phyloP scores from a whole-genome alignment of 1,140 invertebrate genomes.

The Drosophila prosaltans region DNA sequence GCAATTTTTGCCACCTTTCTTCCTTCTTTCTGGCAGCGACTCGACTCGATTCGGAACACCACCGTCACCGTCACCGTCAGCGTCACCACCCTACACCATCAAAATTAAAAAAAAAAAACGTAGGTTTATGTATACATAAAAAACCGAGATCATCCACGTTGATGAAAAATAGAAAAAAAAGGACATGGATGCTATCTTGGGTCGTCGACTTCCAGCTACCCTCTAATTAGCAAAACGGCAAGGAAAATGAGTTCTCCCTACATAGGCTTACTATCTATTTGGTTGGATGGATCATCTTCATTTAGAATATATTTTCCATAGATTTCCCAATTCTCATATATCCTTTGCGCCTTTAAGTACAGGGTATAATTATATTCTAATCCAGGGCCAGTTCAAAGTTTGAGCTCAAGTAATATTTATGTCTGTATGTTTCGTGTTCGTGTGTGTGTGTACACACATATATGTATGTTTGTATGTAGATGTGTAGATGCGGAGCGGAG shows the following conservation, averaged over 20 bases:
- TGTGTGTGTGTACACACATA: constrained; percentile 11
- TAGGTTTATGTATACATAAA: constrained; percentile 49
- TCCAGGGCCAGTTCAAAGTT: constrained; percentile 1
- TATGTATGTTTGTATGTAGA: constrained; percentile 11
- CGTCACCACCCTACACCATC: constrained; percentile 46
- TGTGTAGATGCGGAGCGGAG: constrained; percentile 21
- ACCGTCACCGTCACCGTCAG: constrained; percentile 30
- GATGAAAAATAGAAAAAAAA: constrained; percentile 44
- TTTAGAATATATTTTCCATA: not conserved
- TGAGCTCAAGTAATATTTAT: constrained; percentile 22
- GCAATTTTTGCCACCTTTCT: constrained; percentile 60
- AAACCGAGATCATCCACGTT: constrained; percentile 56
- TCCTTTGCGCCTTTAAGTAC: not conserved
- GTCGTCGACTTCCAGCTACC: not conserved
- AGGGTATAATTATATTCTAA: not conserved
- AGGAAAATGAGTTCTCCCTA: not conserved
- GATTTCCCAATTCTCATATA: not conserved
- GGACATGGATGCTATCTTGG: constrained; percentile 12
- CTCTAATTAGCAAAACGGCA: not conserved
- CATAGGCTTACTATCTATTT: too few species aligned
- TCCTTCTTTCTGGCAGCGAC: constrained; percentile 13
- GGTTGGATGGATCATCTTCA: too few species aligned
- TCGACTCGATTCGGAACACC: constrained; percentile 32
- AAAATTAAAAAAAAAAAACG: constrained; percentile 58
- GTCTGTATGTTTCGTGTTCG: constrained; percentile 15